Evolutionary conservation across 2,888 invertebrate genomes (phyloP).

Genomic region (Frankliniella fusca): DNA sequence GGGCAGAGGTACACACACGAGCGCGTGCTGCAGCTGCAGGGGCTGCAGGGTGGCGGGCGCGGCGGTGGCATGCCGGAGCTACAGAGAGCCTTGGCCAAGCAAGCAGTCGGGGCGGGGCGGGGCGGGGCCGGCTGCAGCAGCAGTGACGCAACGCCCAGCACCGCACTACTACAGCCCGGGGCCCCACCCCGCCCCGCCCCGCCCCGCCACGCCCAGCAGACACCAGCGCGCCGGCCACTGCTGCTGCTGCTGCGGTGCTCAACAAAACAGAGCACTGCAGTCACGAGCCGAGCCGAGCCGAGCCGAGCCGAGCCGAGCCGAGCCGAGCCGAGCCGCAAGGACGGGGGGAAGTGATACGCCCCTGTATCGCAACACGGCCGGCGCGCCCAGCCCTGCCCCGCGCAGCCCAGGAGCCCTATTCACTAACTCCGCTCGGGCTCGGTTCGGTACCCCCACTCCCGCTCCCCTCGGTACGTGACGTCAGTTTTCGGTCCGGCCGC

Average conservation of each 20-base stretch:
- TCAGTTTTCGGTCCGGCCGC: no score
- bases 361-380: background rate
- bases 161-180: background rate
- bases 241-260: no score
- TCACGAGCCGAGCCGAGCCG: background rate
- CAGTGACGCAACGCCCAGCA: background rate
- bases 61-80: background rate
- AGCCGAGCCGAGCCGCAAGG: background rate
- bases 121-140: background rate
- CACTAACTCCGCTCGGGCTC: no score
- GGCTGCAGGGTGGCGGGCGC: background rate
- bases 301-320: no score
- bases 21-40: background rate
- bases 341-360: background rate
- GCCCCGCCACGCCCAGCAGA: background rate
- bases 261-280: slow-evolving; percentile 3
- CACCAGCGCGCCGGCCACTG: background rate
- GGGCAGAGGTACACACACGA: background rate
- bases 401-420: background rate
- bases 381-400: background rate
- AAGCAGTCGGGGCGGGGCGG: background rate
- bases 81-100: background rate
- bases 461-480: no score
- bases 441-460: no score
- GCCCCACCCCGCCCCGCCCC: background rate